Evolutionary conservation across 2,888 invertebrate genomes (phyloP), one percentile per base, ranked within the genome.

Genomic region (Drosophila hamatofila): DNA sequence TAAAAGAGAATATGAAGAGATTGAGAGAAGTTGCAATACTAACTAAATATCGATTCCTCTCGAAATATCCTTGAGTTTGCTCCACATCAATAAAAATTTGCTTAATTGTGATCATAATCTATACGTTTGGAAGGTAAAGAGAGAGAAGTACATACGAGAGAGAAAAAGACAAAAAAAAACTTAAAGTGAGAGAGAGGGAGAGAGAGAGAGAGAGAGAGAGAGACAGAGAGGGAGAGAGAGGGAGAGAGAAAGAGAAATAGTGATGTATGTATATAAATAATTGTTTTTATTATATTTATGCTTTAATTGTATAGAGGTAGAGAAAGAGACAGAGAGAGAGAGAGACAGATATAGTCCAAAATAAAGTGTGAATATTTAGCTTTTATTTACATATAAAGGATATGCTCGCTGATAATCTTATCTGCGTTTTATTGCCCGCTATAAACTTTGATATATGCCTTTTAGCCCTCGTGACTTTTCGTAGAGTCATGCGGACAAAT

Each of bases 401-500:
- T 39, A 25, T 12, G 21, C 39, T 25, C 25, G 12, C 39, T 39
- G 54, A 54, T 54, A 35, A 27, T 39, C 54, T 54, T 39, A 54
- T 54, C 48, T 39, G 21, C 6, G 18, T 48, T 48, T 46, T 58
- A 46, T 58, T 46, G 57, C 35, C 37, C 3, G 3, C 18, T 21
- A 37, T 27, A 39, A 30, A 16, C 11, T 9, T 39, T 42, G 41
- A 25, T 30, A 33, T 42, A 27, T 46, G 41, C 44, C n/a, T 25
- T 39, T 44, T 27, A 33, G 30, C 39, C 57, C 27, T 11, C 7
- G 41, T 27, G 21, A n/a, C 52, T 25, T 25, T 60, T n/a, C 6
- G 6, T 3, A 41, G 39, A 68, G 46, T 76, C 75, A 79, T 69
- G 18, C 37, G 57, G 56, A 4, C n/a, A 27, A 52, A 37, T 44